Evolutionary conservation across 2,888 invertebrate genomes (phyloP).

Genomic region (Lasioglossum figueresi): DNA sequence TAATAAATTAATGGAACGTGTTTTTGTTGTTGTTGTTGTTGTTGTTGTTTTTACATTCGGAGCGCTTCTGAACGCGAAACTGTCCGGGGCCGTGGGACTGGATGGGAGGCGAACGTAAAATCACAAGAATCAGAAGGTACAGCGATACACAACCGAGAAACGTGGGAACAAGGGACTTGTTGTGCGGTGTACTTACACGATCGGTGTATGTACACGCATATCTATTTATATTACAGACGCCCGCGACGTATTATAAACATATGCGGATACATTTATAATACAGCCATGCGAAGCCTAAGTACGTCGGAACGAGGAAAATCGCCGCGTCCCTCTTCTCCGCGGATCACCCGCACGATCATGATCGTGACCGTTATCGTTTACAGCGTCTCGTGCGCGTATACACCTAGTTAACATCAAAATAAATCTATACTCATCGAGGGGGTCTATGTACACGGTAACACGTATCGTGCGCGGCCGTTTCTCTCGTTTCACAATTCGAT

Average conservation of each 20-base stretch:
- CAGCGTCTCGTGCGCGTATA: constrained; percentile 69
- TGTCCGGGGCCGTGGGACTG: neutral
- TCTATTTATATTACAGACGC: constrained; percentile 66
- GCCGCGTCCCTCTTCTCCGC: constrained; percentile 16
- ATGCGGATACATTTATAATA: constrained; percentile 12
- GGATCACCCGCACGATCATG: constrained; percentile 26
- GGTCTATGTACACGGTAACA: constrained; percentile 73
- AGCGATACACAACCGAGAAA: neutral
- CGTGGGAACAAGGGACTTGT: neutral
- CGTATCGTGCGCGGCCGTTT: neutral
- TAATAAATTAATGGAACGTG: constrained; percentile 19
- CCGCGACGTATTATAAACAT: constrained; percentile 4
- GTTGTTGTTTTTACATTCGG: neutral
- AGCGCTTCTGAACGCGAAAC: neutral
- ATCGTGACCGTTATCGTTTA: constrained; percentile 31
- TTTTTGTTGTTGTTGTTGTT: too few species aligned
- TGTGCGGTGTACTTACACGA: neutral
- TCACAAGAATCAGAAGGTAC: neutral
- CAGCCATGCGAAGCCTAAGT: constrained; percentile 79
- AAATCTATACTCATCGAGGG: constrained; percentile 81
- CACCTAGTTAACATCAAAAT: constrained; percentile 84
- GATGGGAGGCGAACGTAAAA: neutral
- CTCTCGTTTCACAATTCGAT: neutral
- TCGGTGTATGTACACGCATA: constrained; percentile 14
- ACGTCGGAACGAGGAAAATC: constrained; percentile 80